Base-by-base conservation (phyloP, 2,797 vertebrate genomes). In the Aulostomus chinensis region DNA sequence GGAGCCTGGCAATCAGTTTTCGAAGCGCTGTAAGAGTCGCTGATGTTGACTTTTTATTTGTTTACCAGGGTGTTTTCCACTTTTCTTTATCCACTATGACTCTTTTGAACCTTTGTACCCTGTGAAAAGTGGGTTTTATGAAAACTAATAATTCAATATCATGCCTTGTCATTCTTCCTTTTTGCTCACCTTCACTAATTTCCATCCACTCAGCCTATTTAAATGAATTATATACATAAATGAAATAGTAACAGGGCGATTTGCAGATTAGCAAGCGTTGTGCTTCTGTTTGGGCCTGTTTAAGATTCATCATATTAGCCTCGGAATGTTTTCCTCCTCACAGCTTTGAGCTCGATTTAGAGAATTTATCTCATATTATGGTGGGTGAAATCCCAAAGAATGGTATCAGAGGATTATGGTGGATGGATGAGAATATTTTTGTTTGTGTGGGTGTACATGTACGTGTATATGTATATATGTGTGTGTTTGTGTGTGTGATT, bases 361-460 rank as follows among this genome's bases (percentile, higher is more conserved):
- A 60, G 60, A 77, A 68, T 80, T 63, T 46, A 57, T 80, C 50
- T 74, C n/a, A 1, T 54, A 61, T 66, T 73, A 32, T 68, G 76
- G 58, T 59, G 15, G 40, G 42, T 68, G 29, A 67, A 79, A 71
- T 75, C 55, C 68, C 43, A 43, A 61, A 73, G 48, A 71, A 73
- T 52, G 47, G 52, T 45, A 66, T 73, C 49, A 41, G 46, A 74
- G 72, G 67, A 76, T 81, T 79, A 70, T 20, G n/a, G 32, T 66
- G 77, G 65, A 35, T 69, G 49, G 51, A 63, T 69, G 51, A 47
- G 45, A n/a, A n/a, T 29, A 18, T 33, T 22, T 57, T 48, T 66
- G 46, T 59, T 34, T 63, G 46, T 36, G 34, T 56, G 11, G 8
- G 4, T 33, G 8, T 51, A 17, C 9, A 17, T 61, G 39, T 53